Evolutionary conservation across 2,113 vertebrate species (phyloP).

Genomic region (Piaya cayana): DNA sequence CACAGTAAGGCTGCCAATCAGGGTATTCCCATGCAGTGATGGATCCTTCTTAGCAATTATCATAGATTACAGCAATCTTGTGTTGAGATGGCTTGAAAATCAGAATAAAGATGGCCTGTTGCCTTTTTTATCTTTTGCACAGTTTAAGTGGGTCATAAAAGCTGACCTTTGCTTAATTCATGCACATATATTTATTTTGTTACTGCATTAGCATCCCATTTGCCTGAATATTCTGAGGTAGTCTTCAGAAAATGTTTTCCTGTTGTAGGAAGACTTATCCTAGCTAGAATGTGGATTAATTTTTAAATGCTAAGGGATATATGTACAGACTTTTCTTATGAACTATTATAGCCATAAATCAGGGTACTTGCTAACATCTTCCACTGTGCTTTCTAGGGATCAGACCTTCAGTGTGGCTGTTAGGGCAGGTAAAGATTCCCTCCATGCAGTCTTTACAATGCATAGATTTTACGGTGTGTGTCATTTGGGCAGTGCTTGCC

Average conservation of each 20-base stretch:
- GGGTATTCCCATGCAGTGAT: neutral
- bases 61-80: neutral
- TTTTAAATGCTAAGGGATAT: neutral
- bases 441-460: neutral
- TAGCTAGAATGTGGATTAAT: neutral
- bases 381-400: neutral
- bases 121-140: neutral
- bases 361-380: neutral
- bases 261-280: neutral
- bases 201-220: neutral
- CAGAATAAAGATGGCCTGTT: neutral
- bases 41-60: neutral
- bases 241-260: neutral
- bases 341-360: neutral
- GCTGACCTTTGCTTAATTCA: neutral
- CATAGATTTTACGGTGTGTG: neutral
- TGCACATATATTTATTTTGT: neutral
- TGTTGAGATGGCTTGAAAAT: neutral
- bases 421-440: neutral
- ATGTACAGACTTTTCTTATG: neutral
- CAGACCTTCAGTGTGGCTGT: neutral
- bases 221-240: neutral
- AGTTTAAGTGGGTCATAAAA: neutral
- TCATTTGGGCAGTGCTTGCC: neutral
- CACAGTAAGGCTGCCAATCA: neutral